These are phyloP conservation scores for Digitonthophagus gazella DNA, from an alignment of 2,888 invertebrate species.

Conservation along the genomic window DNA sequence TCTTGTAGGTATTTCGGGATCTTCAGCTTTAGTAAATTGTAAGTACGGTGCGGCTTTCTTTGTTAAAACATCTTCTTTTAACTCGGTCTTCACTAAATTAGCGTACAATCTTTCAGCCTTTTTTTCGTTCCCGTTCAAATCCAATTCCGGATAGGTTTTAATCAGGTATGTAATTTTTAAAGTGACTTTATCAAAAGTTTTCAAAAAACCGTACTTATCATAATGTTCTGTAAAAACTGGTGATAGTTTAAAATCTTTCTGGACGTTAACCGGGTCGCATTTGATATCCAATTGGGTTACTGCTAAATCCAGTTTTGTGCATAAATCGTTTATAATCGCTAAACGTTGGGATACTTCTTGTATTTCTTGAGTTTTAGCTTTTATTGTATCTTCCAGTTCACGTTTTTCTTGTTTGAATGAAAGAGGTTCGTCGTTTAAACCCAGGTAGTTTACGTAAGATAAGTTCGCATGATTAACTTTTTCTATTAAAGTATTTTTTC, in stretches of 20 bases:
- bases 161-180: background rate
- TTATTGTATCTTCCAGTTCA: constrained; percentile 11
- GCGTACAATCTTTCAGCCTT: background rate
- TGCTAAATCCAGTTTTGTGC: background rate
- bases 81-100: too few relatives aligned
- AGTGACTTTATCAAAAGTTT: background rate
- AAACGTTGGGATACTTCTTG: constrained; percentile 4
- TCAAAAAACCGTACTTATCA: background rate
- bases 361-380: constrained; percentile 6
- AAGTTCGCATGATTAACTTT: background rate
- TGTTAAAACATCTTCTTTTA: too few relatives aligned
- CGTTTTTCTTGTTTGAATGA: constrained; percentile 20
- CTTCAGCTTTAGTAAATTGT: constrained; percentile 24
- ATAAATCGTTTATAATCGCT: background rate
- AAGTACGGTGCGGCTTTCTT: background rate
- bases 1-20: constrained; percentile 35
- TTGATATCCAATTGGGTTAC: background rate
- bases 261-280: background rate
- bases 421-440: background rate
- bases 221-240: background rate
- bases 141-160: background rate
- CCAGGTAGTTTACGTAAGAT: background rate
- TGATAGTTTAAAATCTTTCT: background rate
- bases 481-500: background rate
- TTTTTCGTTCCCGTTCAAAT: too few relatives aligned